Base-by-base conservation (phyloP, 2,888 invertebrate genomes). In the Cryptus viduatorius region DNA sequence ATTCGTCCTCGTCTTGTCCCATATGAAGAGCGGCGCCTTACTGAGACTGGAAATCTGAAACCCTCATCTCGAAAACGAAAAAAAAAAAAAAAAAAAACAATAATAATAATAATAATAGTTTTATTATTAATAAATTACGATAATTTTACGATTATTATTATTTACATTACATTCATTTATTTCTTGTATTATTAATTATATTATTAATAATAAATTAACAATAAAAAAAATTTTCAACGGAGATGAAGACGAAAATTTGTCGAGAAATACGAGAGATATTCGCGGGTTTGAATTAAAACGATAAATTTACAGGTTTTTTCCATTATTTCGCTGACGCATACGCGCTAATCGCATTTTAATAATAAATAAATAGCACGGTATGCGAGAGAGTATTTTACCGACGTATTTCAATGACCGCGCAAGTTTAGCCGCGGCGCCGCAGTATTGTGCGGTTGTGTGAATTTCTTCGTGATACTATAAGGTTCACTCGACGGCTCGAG, bases 1-100 rank as follows among this genome's bases (percentile, higher is more conserved):
- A 61, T 42, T 53, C 65, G 68, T 53, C 69, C 64, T 84, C 78
- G 67, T 12, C 42, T 19, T 48, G 42, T 69, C 72, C 56, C 42
- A n/a, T 61, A 19, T 50, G 29, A 65, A 42, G 56, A 42, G 24
- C 29, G 29, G 16, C 48, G 31, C 53, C 37, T 50, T 24, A 19
- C 37, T n/a, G 19, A 61, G 61, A 50, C n/a, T 31, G 24, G 76
- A 64, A 76, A 76, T 53, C 53, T 67, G 64, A 71, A 61, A 75
- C 61, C 48, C 48, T 8, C 12, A 50, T 75, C 59, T 80, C 44
- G 14, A 4, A 19, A 29, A 24, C 1, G 0, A 8, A 48, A 46
- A 16, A 65, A 53, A 19, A 42, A 5, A 19, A 3, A 53, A 48
- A 68, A 61, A 56, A 5, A 29, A 16, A 24, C 24, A 24, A 24